Evolutionary conservation across 1,140 invertebrate genomes (phyloP).

Genomic region (Drosophila ambigua): DNA sequence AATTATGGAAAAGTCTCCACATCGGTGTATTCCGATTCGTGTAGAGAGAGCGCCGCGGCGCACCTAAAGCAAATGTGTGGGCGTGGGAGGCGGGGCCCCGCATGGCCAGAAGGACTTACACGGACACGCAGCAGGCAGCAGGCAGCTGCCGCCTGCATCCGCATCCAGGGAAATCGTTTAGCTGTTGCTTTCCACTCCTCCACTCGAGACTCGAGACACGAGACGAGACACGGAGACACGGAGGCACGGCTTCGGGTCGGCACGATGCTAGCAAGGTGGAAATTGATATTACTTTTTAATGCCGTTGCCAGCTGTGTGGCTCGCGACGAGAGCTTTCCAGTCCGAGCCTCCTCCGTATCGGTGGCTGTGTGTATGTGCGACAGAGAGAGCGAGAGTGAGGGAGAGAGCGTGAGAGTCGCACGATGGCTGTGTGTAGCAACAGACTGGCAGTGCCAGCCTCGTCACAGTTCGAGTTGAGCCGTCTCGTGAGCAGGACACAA

Average conservation of each 20-base stretch:
- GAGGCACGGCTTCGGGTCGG: background rate
- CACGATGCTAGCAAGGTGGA: constrained; percentile 73
- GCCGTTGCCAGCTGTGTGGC: constrained; percentile 68
- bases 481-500: constrained; percentile 77
- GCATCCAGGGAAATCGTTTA: constrained; percentile 82
- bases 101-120: constrained; percentile 11
- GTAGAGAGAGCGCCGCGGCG: constrained; percentile 60
- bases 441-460: constrained; percentile 39
- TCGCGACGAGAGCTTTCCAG: constrained; percentile 41
- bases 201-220: no score
- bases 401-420: constrained; percentile 31
- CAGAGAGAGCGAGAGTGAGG: constrained; percentile 7
- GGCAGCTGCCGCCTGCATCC: constrained; percentile 52
- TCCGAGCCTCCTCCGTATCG: constrained; percentile 10
- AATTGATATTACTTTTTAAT: constrained; percentile 83
- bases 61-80: constrained; percentile 68
- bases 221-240: no score
- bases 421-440: background rate
- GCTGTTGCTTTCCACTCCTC: constrained; percentile 70
- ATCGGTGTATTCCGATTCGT: constrained; percentile 24
- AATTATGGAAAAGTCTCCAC: constrained; percentile 75
- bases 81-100: constrained; percentile 62
- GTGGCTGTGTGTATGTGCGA: constrained; percentile 5
- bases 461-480: constrained; percentile 82
- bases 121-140: constrained; percentile 5